phyloP scores from a whole-genome alignment of 2,797 vertebrate genomes.

The Anguilla pacifica region DNA sequence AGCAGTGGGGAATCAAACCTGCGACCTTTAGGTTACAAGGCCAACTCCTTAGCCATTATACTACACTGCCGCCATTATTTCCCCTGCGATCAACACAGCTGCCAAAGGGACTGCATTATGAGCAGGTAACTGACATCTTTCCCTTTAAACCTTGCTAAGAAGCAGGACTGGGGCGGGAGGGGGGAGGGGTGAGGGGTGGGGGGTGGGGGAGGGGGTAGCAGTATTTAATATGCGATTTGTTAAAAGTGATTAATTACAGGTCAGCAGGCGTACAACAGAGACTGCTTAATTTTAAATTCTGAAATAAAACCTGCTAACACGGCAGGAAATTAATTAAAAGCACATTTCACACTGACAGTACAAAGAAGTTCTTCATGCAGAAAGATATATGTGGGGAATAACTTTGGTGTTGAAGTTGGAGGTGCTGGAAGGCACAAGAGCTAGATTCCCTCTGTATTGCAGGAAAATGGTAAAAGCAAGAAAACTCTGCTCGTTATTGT shows the following conservation, averaged over 20 bases:
- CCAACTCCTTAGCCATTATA: too few species aligned
- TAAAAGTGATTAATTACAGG: slow-evolving; percentile 5
- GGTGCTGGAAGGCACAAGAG: not conserved
- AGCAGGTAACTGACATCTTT: not conserved
- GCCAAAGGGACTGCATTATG: not conserved
- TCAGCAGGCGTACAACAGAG: not conserved
- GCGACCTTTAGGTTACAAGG: too few species aligned
- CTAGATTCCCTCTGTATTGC: not conserved
- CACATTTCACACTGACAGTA: not conserved
- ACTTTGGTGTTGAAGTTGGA: not conserved
- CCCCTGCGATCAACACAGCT: not conserved
- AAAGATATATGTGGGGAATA: not conserved
- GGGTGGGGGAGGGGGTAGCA: not conserved
- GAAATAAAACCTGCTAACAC: not conserved
- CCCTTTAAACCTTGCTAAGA: not conserved
- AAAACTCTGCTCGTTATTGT: not conserved
- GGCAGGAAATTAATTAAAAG: slow-evolving; percentile 13
- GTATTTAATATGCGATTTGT: slow-evolving; percentile 1
- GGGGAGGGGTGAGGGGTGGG: not conserved
- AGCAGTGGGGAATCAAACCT: too few species aligned
- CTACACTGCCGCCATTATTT: not conserved
- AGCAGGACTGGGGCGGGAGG: not conserved
- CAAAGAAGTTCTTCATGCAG: not conserved
- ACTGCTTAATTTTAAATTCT: not conserved
- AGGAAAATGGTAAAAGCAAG: not conserved